Evolutionary conservation across 2,113 vertebrate genomes (phyloP).

Genomic region (Protobothrops flavoviridis): DNA sequence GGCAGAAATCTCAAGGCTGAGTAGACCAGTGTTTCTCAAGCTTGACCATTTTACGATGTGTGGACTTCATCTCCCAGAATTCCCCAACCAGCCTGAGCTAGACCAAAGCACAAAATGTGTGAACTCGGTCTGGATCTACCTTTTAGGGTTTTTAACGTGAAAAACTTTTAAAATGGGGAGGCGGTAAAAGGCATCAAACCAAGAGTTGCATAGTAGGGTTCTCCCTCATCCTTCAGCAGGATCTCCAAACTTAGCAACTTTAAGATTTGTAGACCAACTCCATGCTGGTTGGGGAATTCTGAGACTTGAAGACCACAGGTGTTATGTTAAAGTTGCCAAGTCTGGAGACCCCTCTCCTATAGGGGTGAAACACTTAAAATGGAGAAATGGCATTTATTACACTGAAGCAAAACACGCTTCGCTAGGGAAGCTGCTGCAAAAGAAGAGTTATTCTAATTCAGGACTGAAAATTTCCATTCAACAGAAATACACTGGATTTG

Average conservation of each 20-base stretch:
- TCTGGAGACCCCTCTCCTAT: neutral
- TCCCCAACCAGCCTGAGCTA: neutral
- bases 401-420: neutral
- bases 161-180: neutral
- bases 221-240: neutral
- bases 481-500: conserved; percentile 46
- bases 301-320: too few relatives aligned
- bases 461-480: conserved; percentile 48
- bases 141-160: neutral
- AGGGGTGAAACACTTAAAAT: neutral
- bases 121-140: neutral
- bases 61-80: neutral
- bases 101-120: neutral
- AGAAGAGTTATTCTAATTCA: conserved; percentile 36
- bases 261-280: neutral
- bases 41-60: neutral
- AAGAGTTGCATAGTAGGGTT: neutral
- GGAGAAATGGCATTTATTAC: neutral
- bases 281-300: neutral
- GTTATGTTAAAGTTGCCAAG: neutral
- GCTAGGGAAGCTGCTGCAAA: conserved; percentile 7
- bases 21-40: neutral
- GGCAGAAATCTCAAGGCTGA: neutral
- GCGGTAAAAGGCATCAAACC: neutral
- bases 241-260: neutral